Percentiles rank a stretch among this genome's conserved stretches.
Evolutionary conservation across 1,140 invertebrate genomes (phyloP).

Genomic region (Rhagoletis pomonella): DNA sequence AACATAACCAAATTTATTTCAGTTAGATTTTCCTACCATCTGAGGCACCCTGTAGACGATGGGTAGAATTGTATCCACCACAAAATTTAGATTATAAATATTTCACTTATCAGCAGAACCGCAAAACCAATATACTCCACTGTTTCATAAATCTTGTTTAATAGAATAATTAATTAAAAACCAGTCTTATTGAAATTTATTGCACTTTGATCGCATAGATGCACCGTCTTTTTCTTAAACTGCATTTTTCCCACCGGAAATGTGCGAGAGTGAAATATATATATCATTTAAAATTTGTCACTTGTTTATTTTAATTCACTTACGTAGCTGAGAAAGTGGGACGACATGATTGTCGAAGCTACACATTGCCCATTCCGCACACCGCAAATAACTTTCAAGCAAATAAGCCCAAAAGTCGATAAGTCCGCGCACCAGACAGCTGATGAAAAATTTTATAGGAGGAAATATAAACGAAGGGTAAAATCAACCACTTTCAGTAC

Average conservation of each 20-base stretch:
- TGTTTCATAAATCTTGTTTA: too few species aligned
- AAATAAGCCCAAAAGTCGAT: background rate
- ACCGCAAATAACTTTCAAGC: background rate
- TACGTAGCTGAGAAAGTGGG: background rate
- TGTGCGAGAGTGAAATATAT: background rate
- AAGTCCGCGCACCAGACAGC: background rate
- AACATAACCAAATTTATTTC: too few species aligned
- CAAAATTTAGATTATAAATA: too few species aligned
- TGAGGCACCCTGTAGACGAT: too few species aligned
- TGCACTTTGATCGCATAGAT: background rate
- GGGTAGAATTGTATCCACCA: too few species aligned
- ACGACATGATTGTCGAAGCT: background rate
- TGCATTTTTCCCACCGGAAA: background rate
- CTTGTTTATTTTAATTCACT: background rate
- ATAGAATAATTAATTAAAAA: too few species aligned
- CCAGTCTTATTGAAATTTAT: too few species aligned
- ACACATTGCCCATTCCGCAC: slow-evolving; percentile 7
- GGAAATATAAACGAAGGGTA: background rate
- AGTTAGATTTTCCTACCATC: too few species aligned
- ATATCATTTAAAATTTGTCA: too few species aligned
- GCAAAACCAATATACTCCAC: too few species aligned
- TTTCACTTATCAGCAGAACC: too few species aligned
- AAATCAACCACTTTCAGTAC: slow-evolving; percentile 10
- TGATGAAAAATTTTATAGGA: background rate
- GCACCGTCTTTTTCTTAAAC: background rate